Conservation (phyloP, 2,888 invertebrate genomes). For the Andrena flavipes region DNA sequence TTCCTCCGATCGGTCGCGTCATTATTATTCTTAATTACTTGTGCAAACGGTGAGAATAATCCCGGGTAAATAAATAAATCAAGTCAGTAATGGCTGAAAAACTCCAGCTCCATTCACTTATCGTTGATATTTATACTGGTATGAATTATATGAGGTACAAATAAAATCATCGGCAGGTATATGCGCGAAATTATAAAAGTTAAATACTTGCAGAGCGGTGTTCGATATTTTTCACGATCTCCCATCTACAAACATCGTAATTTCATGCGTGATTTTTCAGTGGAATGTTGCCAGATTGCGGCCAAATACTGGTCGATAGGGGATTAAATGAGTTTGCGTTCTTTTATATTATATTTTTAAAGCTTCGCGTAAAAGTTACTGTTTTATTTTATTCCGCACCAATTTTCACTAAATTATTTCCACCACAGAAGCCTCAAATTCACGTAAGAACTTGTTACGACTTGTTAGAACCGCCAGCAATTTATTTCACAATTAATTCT, state of each 20-base stretch:
- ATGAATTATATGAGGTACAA: not conserved
- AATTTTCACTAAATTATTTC: too few relatives aligned
- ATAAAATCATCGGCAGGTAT: not conserved
- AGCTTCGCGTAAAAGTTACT: not conserved
- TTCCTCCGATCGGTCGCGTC: too few relatives aligned
- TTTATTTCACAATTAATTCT: too few relatives aligned
- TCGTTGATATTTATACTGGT: conserved; percentile 9
- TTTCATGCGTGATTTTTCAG: not conserved
- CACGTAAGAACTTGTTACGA: too few relatives aligned
- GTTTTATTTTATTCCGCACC: too few relatives aligned
- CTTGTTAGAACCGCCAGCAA: too few relatives aligned
- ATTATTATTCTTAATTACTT: not conserved
- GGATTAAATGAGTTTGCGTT: not conserved
- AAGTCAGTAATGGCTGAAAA: not conserved
- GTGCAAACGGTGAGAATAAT: not conserved
- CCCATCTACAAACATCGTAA: not conserved
- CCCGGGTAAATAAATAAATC: conserved; percentile 15
- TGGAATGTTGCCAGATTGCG: not conserved
- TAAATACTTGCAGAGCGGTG: not conserved
- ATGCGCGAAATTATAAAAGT: not conserved
- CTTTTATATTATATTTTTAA: not conserved
- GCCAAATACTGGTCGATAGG: not conserved
- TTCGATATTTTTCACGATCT: not conserved
- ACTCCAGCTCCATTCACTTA: not conserved
- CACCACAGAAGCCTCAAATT: too few relatives aligned